phyloP scores from a whole-genome alignment of 2,888 invertebrate species.

The Andrena camellia region DNA sequence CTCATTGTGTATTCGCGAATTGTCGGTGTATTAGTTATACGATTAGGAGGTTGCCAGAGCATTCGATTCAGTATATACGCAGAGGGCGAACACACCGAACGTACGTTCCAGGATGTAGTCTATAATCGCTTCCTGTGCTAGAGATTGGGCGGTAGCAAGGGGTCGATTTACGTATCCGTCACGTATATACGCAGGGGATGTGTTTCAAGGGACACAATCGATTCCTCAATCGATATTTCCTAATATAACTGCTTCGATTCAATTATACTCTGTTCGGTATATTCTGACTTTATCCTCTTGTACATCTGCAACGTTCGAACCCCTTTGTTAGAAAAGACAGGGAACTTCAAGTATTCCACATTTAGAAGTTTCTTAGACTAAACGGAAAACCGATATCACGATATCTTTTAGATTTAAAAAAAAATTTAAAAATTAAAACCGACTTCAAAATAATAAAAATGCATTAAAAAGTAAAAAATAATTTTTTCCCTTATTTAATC shows the following conservation, averaged over 20 bases:
- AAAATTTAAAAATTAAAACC: no score
- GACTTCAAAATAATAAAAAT: no score
- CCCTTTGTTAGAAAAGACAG: background rate
- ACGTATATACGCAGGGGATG: conserved; percentile 64
- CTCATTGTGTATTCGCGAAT: conserved; percentile 36
- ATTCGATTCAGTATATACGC: conserved; percentile 70
- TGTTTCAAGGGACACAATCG: conserved; percentile 74
- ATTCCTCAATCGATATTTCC: conserved; percentile 79
- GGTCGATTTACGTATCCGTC: conserved; percentile 75
- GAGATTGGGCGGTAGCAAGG: conserved; percentile 76
- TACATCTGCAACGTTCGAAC: background rate
- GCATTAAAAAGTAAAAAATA: no score
- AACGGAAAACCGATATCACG: no score
- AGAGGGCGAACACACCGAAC: conserved; percentile 64
- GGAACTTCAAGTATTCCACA: background rate
- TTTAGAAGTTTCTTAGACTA: no score
- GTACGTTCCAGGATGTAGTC: conserved; percentile 81
- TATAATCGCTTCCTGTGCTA: conserved; percentile 81
- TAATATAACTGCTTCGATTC: conserved; percentile 62
- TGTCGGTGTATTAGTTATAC: conserved; percentile 57
- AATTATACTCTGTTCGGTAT: background rate
- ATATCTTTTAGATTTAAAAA: no score
- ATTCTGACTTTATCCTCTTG: background rate
- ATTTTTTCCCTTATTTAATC: no score
- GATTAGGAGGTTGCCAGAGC: conserved; percentile 63